These are phyloP conservation scores for Stichopus horrens DNA, from an alignment of 53 echinoderm and acorn worm genomes.

Conservation along the genomic window DNA sequence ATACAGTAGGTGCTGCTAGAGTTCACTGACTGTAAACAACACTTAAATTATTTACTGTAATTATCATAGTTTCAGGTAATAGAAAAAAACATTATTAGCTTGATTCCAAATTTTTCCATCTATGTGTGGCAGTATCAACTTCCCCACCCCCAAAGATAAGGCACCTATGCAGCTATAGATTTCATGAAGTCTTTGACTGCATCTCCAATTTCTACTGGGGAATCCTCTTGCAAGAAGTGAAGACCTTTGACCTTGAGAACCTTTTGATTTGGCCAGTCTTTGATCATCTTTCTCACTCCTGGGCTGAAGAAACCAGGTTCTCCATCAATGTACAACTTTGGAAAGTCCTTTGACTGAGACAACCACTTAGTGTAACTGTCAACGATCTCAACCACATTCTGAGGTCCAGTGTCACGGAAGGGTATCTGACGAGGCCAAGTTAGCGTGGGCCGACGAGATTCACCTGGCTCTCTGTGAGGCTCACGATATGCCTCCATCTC, in stretches of 20 bases:
- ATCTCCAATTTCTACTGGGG: constrained; percentile 77
- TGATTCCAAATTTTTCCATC: too few relatives aligned
- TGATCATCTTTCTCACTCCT: constrained; percentile 38
- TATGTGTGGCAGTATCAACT: too few relatives aligned
- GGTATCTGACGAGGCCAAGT: constrained; percentile 95
- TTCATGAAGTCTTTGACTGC: constrained; percentile 68
- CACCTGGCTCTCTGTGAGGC: constrained; percentile 73
- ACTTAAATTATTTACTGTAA: too few relatives aligned
- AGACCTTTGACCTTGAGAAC: constrained; percentile 63
- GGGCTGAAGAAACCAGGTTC: constrained; percentile 83
- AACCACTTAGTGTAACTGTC: constrained; percentile 70
- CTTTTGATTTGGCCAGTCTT: constrained; percentile 78
- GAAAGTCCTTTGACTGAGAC: constrained; percentile 60
- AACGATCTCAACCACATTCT: constrained; percentile 77
- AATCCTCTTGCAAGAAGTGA: constrained; percentile 92
- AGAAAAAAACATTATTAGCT: too few relatives aligned
- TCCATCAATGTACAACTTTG: constrained; percentile 77
- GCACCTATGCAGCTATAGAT: background rate
- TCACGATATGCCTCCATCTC: constrained; percentile 86
- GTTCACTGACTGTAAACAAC: too few relatives aligned
- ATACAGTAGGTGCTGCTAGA: too few relatives aligned
- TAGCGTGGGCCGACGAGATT: constrained; percentile 84
- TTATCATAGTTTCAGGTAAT: too few relatives aligned
- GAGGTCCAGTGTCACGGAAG: constrained; percentile 74
- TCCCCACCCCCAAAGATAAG: background rate